These are phyloP conservation scores for Sebastes cheni DNA, from an alignment of 2,797 vertebrate genomes.

Conservation along the genomic window DNA sequence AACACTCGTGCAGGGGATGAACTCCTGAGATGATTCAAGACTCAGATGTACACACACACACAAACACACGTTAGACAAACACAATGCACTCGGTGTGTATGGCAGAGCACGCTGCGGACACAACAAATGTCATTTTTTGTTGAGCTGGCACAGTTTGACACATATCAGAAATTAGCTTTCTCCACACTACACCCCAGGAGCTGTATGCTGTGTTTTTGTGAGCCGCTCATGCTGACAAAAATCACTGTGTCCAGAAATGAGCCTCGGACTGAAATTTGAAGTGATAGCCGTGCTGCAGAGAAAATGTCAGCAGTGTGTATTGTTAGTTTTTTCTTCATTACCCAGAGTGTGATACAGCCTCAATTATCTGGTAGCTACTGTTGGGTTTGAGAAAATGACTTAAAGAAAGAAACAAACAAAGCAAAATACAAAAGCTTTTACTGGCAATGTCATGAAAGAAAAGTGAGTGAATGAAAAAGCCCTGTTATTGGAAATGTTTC, in stretches of 20 bases:
- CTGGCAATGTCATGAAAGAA: slow-evolving; percentile 1
- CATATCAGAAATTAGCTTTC: slow-evolving; percentile 54
- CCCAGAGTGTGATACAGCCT: slow-evolving; percentile 33
- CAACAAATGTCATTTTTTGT: slow-evolving; percentile 41
- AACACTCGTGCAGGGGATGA: slow-evolving; percentile 51
- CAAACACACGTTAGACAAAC: neutral
- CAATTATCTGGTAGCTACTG: slow-evolving; percentile 20
- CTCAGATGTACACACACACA: slow-evolving; percentile 15
- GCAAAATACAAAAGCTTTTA: slow-evolving; percentile 10
- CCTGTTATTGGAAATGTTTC: neutral
- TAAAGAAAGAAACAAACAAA: neutral
- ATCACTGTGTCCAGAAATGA: slow-evolving; percentile 39
- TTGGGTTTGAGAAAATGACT: slow-evolving; percentile 28
- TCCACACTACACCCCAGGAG: slow-evolving; percentile 29
- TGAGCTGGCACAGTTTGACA: slow-evolving; percentile 40
- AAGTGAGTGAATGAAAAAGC: neutral
- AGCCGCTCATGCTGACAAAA: slow-evolving; percentile 20
- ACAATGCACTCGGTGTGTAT: neutral
- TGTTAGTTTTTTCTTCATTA: slow-evolving; percentile 54
- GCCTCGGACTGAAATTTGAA: slow-evolving; percentile 23
- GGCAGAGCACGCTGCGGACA: neutral
- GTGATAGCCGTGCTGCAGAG: slow-evolving; percentile 23
- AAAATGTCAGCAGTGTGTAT: slow-evolving; percentile 33
- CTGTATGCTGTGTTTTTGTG: slow-evolving; percentile 4
- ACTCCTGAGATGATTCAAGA: slow-evolving; percentile 17